These are phyloP conservation scores for Aphaenogaster rudis DNA, from an alignment of 1,140 invertebrate genomes.

Conservation along the genomic window DNA sequence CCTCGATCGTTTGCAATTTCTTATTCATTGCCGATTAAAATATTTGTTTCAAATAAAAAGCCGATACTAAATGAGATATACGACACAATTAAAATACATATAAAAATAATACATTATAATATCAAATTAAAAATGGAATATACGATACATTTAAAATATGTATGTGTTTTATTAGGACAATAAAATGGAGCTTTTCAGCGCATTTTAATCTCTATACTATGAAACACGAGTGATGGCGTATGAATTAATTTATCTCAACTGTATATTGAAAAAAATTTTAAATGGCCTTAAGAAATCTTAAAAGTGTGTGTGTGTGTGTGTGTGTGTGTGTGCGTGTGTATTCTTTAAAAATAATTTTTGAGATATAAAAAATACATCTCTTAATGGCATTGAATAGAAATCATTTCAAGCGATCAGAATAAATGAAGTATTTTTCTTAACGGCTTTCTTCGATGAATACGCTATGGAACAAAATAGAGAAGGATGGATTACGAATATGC, in stretches of 20 bases:
- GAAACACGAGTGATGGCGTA: neutral
- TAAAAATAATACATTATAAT: neutral
- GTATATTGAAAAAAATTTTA: neutral
- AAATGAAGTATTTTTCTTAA: neutral
- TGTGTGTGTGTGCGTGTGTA: too few species aligned
- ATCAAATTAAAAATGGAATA: too few species aligned
- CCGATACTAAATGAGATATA: neutral
- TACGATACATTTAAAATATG: neutral
- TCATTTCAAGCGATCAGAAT: neutral
- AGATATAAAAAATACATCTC: neutral
- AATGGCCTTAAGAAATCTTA: too few species aligned
- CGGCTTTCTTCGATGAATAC: neutral
- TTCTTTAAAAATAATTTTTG: neutral
- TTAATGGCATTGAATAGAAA: slow-evolving; percentile 12
- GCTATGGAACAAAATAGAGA: neutral
- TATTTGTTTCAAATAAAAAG: neutral
- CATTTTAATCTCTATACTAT: too few species aligned
- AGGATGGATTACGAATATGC: slow-evolving; percentile 9
- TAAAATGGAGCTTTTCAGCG: neutral
- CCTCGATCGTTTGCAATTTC: neutral
- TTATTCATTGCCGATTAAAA: neutral
- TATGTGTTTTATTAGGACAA: neutral
- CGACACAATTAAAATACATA: neutral
- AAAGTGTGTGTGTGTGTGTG: too few species aligned
- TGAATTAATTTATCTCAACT: neutral